Conservation (phyloP, 2,113 vertebrate species). For the Colossoma macropomum region DNA sequence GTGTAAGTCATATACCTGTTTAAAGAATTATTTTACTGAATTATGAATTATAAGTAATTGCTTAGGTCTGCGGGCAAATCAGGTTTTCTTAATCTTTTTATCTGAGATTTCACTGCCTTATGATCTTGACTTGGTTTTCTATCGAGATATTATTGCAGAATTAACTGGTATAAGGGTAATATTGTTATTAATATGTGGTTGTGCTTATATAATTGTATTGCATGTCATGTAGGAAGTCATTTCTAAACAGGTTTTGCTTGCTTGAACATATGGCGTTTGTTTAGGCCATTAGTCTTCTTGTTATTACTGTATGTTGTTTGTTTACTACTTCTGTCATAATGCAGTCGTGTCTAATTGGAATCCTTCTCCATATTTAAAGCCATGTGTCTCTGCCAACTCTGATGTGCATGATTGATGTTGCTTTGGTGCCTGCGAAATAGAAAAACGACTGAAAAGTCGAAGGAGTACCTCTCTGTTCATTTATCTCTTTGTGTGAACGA, state of each 20-base stretch:
- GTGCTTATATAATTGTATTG: background rate
- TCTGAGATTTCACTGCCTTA: no score
- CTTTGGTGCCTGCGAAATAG: background rate
- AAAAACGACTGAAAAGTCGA: constrained; percentile 3
- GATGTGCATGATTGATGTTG: constrained; percentile 20
- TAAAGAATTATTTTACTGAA: no score
- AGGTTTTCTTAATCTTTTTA: no score
- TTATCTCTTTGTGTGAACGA: constrained; percentile 36
- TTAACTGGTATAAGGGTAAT: background rate
- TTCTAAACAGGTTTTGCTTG: constrained; percentile 2
- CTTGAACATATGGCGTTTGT: background rate
- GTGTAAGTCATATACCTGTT: no score
- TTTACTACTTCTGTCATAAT: background rate
- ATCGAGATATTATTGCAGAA: background rate
- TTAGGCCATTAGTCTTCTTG: background rate
- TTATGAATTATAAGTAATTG: no score
- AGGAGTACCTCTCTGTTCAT: constrained; percentile 51
- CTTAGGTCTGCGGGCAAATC: no score
- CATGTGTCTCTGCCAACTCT: background rate
- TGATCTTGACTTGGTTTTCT: no score
- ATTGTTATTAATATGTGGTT: background rate
- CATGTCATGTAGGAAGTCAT: background rate
- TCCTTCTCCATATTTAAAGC: constrained; percentile 20
- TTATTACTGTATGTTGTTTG: constrained; percentile 8
- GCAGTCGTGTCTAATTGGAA: constrained; percentile 1